Evolutionary conservation across 2,888 invertebrate species (phyloP), one percentile per base, ranked within the genome.

Genomic region (Malthinus seriepunctatus): DNA sequence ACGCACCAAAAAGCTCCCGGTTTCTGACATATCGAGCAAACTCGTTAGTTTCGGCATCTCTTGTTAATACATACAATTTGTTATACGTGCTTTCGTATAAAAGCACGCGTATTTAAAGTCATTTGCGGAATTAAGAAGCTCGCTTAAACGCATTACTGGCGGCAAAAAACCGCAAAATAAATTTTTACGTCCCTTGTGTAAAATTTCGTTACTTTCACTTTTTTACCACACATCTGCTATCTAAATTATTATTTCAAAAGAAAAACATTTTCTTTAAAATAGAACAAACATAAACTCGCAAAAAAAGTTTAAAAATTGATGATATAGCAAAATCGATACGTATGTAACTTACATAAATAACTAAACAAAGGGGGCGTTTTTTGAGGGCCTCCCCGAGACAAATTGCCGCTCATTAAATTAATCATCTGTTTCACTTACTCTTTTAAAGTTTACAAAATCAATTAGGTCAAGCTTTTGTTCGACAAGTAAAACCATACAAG

Each of bases 1-100:
- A 70, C 67, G 68, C 69, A 67, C 65, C 64, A 63, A 66, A 67
- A 67, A 65, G 59, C 54, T 64, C 65, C 63, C 60, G 62, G 64
- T 46, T 63, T 62, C 61, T 68, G 65, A 69, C 64, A 63, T 67
- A 69, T 68, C 67, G 67, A 69, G 59, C 64, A 42, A 50, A 61
- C 47, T 56, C 60, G 60, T 61, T 61, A 61, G 56, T 51, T 39
- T 42, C 49, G 33, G 56, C 34, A 46, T 55, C 49, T 44, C 44
- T 52, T 34, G 51, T 49, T 61, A 61, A 61, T 61, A 53, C 56
- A 47, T 55, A 51, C 56, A 61, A 61, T 61, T 61, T 61, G 60
- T 56, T 61, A 61, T 52, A 61, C 60, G 56, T 61, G 60, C 53
- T 51, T 49, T 50, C 49, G 37, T 42, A 51, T 34, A 15, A 12